These are phyloP conservation scores for Artibeus lituratus DNA, from an alignment of 2,797 vertebrate genomes.

Conservation along the genomic window DNA sequence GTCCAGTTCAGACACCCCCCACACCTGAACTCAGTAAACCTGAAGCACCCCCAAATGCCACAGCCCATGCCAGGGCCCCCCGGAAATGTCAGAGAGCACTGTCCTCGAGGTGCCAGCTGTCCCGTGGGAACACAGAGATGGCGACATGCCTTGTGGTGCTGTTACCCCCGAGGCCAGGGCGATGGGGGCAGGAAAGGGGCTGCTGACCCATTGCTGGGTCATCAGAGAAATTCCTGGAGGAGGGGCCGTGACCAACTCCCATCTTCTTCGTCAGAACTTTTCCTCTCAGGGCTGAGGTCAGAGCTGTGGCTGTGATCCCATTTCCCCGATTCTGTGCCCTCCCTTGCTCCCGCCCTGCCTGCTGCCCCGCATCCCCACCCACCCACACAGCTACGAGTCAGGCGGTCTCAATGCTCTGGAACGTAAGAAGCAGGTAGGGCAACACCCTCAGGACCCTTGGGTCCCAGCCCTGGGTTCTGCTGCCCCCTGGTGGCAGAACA, in stretches of 20 bases:
- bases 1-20: rapidly evolving
- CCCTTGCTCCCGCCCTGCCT: not conserved
- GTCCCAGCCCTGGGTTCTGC: slow-evolving; percentile 32
- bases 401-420: not conserved
- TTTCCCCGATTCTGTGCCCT: not conserved
- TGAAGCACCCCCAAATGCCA: not conserved
- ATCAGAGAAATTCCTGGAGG: not conserved
- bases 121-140: not conserved
- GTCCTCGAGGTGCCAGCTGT: too few relatives aligned
- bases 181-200: rapidly evolving
- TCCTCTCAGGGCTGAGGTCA: not conserved
- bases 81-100: not conserved
- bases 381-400: rapidly evolving
- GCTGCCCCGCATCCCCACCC: not conserved
- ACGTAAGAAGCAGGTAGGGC: rapidly evolving
- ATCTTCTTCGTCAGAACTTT: not conserved
- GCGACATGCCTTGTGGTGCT: not conserved
- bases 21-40: not conserved
- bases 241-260: not conserved
- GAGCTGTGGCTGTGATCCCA: not conserved
- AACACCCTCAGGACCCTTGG: not conserved
- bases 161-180: not conserved
- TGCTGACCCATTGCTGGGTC: not conserved
- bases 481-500: slow-evolving; percentile 32
- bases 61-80: not conserved